These are phyloP conservation scores for Bostrychus sinensis DNA, from an alignment of 2,113 vertebrate genomes.

Conservation along the genomic window DNA sequence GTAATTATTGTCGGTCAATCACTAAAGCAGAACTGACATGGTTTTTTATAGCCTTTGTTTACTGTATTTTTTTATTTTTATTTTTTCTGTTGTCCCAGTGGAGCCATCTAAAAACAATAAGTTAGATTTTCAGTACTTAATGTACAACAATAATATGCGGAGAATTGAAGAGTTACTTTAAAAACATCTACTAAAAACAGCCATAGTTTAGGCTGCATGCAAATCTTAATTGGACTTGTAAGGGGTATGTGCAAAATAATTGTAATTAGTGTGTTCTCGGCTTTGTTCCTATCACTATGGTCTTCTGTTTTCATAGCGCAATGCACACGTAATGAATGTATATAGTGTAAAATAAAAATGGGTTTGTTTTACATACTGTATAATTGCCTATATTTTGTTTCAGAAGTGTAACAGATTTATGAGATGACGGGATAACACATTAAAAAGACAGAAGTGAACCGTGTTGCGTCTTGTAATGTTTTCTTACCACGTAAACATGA, in stretches of 20 bases:
- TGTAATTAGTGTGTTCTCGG: constrained; percentile 32
- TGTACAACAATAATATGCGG: background rate
- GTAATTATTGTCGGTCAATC: background rate
- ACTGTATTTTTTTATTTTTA: too few relatives aligned
- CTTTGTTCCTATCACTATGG: constrained; percentile 50
- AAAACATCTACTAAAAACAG: background rate
- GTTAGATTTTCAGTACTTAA: background rate
- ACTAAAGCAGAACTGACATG: background rate
- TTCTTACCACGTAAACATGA: too few relatives aligned
- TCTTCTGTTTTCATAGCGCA: constrained; percentile 70
- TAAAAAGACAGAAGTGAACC: constrained; percentile 74
- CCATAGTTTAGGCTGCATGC: background rate
- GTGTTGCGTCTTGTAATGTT: constrained; percentile 14
- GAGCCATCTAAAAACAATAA: background rate
- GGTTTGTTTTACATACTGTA: constrained; percentile 85
- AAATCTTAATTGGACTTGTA: background rate
- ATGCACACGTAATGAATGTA: constrained; percentile 80
- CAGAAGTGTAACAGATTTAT: constrained; percentile 82
- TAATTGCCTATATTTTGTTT: constrained; percentile 84
- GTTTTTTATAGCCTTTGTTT: too few relatives aligned
- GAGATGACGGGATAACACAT: constrained; percentile 80
- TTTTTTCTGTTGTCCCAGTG: too few relatives aligned
- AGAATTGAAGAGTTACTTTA: background rate
- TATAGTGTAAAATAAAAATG: constrained; percentile 86
- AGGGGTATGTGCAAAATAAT: background rate